A percentile compares a stretch with the other conserved stretches of the same genome.
These are phyloP conservation scores for Metaphire vulgaris DNA, from an alignment of 1,140 invertebrate genomes.

Conservation along the genomic window DNA sequence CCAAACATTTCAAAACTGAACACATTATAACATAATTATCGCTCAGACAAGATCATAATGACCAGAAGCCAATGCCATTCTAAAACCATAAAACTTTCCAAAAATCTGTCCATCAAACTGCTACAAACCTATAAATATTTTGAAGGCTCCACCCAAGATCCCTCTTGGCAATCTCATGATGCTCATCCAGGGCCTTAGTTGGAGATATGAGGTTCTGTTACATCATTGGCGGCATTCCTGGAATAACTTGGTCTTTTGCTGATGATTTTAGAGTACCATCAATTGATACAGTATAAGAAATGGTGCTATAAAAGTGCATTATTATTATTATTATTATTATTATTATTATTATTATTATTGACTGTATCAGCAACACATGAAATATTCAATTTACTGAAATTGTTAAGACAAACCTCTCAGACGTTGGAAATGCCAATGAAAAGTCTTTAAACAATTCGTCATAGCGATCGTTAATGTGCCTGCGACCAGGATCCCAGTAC, in stretches of 20 bases:
- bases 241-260: background rate
- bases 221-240: background rate
- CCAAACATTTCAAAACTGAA: too few relatives aligned
- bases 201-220: background rate
- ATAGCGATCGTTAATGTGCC: background rate
- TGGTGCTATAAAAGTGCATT: background rate
- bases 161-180: too few relatives aligned
- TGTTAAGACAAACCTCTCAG: background rate
- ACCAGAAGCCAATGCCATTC: background rate
- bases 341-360: background rate
- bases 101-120: background rate
- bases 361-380: background rate
- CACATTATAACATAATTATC: too few relatives aligned
- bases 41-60: too few relatives aligned
- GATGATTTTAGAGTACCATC: background rate
- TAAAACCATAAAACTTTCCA: background rate
- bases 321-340: background rate
- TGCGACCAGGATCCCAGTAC: background rate
- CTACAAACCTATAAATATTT: background rate
- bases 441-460: background rate
- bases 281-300: background rate
- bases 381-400: background rate
- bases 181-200: too few relatives aligned
- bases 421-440: background rate
- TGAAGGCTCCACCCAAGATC: too few relatives aligned